Percentiles rank a stretch among this genome's conserved stretches.
These are phyloP conservation scores for Pagetopsis macropterus DNA, from an alignment of 2,797 vertebrate species.

Conservation along the genomic window DNA sequence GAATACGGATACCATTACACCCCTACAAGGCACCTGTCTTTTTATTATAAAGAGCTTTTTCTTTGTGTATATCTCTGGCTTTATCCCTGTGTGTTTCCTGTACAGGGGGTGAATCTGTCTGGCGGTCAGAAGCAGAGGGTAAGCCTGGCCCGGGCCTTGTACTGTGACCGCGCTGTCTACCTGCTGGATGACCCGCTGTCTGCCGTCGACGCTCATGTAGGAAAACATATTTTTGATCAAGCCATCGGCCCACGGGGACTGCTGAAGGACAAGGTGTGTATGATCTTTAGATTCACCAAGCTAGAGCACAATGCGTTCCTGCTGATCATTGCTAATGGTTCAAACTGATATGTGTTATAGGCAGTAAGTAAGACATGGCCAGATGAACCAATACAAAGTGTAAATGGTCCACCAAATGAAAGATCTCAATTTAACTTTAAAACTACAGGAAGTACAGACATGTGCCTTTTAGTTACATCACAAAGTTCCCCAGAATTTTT, in stretches of 20 bases:
- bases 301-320: not conserved
- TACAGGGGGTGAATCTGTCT: slow-evolving; percentile 94
- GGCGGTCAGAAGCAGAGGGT: slow-evolving; percentile 97
- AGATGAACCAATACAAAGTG: not conserved
- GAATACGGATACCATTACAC: too few relatives aligned
- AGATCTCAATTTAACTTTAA: not conserved
- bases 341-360: not conserved
- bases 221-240: slow-evolving; percentile 95
- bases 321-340: not conserved
- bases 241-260: slow-evolving; percentile 93
- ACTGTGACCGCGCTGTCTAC: slow-evolving; percentile 89
- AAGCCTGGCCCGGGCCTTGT: slow-evolving; percentile 93
- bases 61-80: not conserved
- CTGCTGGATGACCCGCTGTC: slow-evolving; percentile 94
- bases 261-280: slow-evolving; percentile 88
- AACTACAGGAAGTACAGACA: not conserved
- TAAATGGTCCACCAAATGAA: not conserved
- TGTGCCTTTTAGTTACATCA: too few relatives aligned
- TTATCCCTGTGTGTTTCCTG: not conserved
- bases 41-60: too few relatives aligned
- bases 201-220: slow-evolving; percentile 96
- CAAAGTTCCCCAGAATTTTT: too few relatives aligned
- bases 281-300: not conserved
- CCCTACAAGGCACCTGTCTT: not conserved
- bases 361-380: not conserved